These are phyloP conservation scores for Dione juno DNA, from an alignment of 2,888 invertebrate species.

Conservation along the genomic window DNA sequence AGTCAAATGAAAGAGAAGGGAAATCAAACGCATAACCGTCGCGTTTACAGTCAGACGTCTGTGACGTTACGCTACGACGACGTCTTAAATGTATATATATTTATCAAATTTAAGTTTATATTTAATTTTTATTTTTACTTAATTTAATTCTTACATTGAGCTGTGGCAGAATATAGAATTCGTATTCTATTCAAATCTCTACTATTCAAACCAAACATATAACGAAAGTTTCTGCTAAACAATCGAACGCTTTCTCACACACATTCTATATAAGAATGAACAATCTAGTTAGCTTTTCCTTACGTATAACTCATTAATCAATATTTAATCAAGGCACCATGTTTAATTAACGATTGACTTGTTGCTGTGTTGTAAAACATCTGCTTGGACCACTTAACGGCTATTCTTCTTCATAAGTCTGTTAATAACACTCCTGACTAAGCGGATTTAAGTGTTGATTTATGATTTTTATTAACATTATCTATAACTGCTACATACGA, in stretches of 20 bases:
- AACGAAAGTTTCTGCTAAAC: not conserved
- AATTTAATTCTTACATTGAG: too few relatives aligned
- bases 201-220: not conserved
- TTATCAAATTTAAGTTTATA: too few relatives aligned
- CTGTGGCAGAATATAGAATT: too few relatives aligned
- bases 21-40: too few relatives aligned
- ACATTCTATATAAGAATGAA: not conserved
- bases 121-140: too few relatives aligned
- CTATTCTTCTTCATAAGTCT: conserved; percentile 9
- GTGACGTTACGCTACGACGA: too few relatives aligned
- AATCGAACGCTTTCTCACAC: not conserved
- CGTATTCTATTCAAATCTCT: too few relatives aligned
- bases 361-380: conserved; percentile 20
- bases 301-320: conserved; percentile 15
- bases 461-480: conserved; percentile 6
- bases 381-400: conserved; percentile 9
- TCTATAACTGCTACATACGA: not conserved
- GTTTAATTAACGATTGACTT: conserved; percentile 19
- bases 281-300: not conserved
- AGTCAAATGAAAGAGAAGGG: too few relatives aligned
- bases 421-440: conserved; percentile 14
- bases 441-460: conserved; percentile 24
- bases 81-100: too few relatives aligned
- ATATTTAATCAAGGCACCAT: conserved; percentile 25
- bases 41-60: too few relatives aligned